Evolutionary conservation across 2,113 vertebrate species (phyloP), one percentile per base, ranked within the genome.

Genomic region (Notothenia coriiceps): DNA sequence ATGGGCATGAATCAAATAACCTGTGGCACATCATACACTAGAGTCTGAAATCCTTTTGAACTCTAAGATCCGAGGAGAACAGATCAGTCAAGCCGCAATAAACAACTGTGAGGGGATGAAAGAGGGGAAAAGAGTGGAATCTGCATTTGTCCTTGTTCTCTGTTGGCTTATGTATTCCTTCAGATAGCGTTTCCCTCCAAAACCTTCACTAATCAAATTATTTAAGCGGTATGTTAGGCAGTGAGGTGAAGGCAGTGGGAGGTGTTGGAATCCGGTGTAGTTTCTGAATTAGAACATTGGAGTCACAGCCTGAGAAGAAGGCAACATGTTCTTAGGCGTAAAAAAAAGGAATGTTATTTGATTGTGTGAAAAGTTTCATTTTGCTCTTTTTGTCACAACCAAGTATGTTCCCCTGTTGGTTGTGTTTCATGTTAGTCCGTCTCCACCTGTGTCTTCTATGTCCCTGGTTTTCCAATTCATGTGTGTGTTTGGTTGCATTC

Each of bases 1-100:
- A 76, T 52, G 75, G 47, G 43, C 60, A 86, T 87, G 80, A 92
- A 84, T 90, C 86, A 89, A 59, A 52, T 63, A 55, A 29, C 68
- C 20, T 29, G 77, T 56, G 63, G 55, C 74, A 29, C 46, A 71
- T 77, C 55, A 57, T 33, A 65, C 57, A 22, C 35, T 29, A 7
- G 0, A 74, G 50, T 25, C 33, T 61, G 25, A 71, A 60, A 56
- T 66, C 15, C 46, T 71, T 56, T 49, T 74, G 60, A 64, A 17
- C 12, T 70, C 74, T 60, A 29, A 52, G 69, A 77, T 75, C 51
- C 65, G 51, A 54, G 18, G 4, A 57, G 46, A 68, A 79, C 29
- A 29, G 33, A 77, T 70, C 46, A 79, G 14, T 65, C 18, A 25
- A 44, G 22, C 6, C 51, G 17, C 49, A 67, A 33, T 15, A 35